Percentiles rank a stretch among this genome's conserved stretches.
Conservation (phyloP, 2,888 invertebrate genomes). For the Spilosoma lubricipeda region DNA sequence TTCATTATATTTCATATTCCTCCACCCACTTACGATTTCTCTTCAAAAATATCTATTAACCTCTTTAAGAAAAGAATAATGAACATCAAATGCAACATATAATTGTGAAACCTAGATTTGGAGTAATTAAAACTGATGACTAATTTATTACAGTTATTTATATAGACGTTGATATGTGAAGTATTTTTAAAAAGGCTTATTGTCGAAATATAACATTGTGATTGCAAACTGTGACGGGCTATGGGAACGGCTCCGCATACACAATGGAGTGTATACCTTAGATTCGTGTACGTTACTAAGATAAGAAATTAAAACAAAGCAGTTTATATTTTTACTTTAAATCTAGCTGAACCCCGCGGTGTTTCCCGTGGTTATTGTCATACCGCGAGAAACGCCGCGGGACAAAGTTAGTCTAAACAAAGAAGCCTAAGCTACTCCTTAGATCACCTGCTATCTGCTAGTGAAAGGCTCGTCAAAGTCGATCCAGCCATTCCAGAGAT, state of each 20-base stretch:
- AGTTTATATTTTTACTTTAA: neutral
- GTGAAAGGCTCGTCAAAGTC: too few relatives aligned
- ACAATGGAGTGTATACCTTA: neutral
- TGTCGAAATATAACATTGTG: constrained; percentile 6
- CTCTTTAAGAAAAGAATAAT: neutral
- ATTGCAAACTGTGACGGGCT: neutral
- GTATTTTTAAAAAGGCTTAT: constrained; percentile 10
- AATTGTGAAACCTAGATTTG: constrained; percentile 16
- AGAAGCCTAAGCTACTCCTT: too few relatives aligned
- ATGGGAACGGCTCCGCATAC: neutral
- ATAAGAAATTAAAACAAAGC: neutral
- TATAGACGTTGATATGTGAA: constrained; percentile 3
- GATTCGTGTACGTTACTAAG: neutral
- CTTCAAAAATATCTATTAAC: neutral
- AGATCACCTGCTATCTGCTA: too few relatives aligned
- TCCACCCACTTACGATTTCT: neutral
- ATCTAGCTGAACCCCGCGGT: too few relatives aligned
- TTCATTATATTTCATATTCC: too few relatives aligned
- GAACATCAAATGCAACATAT: constrained; percentile 2
- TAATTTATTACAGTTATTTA: constrained; percentile 13
- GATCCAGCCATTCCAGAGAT: too few relatives aligned
- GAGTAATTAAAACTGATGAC: constrained; percentile 15
- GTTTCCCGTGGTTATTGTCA: too few relatives aligned
- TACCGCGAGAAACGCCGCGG: too few relatives aligned
- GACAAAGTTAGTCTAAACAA: too few relatives aligned